Base-by-base conservation (phyloP, 1,140 invertebrate genomes). In the Maniola jurtina region DNA sequence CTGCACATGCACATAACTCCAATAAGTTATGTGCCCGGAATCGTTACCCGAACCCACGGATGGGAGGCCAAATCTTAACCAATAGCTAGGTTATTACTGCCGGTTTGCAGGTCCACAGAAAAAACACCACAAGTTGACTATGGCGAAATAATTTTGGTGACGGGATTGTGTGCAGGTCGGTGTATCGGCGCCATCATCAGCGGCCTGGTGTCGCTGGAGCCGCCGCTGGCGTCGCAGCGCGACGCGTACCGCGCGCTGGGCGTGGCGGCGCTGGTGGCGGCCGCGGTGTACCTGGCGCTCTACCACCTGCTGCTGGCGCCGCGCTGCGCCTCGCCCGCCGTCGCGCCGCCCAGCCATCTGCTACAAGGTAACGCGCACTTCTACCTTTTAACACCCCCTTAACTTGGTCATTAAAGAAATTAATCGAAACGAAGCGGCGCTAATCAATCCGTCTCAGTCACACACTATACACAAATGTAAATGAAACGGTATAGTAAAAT, bases 261-360 rank as follows among this genome's bases (percentile, higher is more conserved):
- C n/a, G 85, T 94, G 35, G 88, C 91, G 4, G 92, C 95, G 9
- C 92, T 94, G 25, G 73, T 93, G 11, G 88, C 94, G 8, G 94
- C 94, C 1, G 86, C 92, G 0, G 60, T 94, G 0, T 96, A 96
- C 76, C 94, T 96, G 61, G 79, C 93, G 10, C 74, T 94, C 5
- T 96, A 96, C 81, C 94, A 96, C 76, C 91, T 94, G 65, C 89
- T 95, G 68, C 80, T 96, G 68, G 95, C 94, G 47, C 94, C 94
- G 45, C 91, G 93, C 59, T 96, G 94, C 84, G 92, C 93, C 48
- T 92, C 94, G 40, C 93, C 93, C 55, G 89, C 92, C 4, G 91
- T 92, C 36, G 89, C 93, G 58, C 91, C 90, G 38, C 92, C 91
- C 76, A 85, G 70, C 80, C 91, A 89, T 87, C 91, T 80, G 40